A percentile compares a stretch with the other conserved stretches of the same genome.
phyloP scores from a whole-genome alignment of 2,888 invertebrate genomes.

The Nomada lathburiana region DNA sequence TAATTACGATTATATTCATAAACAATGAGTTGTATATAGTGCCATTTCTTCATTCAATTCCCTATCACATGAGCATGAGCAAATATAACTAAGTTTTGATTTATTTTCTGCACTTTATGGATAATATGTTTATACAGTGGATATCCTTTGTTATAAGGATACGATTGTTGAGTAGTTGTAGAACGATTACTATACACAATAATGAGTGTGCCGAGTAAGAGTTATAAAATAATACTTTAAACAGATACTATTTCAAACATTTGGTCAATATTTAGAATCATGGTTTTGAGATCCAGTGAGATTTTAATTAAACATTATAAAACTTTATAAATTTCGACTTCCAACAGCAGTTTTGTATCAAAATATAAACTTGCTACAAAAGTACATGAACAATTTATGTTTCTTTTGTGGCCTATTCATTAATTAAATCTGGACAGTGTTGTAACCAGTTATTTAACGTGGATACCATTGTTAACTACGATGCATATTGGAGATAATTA shows the following conservation, averaged over 20 bases:
- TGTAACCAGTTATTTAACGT: conserved; percentile 23
- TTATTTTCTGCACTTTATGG: conserved; percentile 65
- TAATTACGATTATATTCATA: conserved; percentile 58
- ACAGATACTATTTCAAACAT: conserved; percentile 41
- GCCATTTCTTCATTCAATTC: conserved; percentile 70
- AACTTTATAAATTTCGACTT: conserved; percentile 40
- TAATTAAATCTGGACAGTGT: conserved; percentile 24
- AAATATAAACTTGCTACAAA: conserved; percentile 52
- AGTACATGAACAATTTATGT: conserved; percentile 50
- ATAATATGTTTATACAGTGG: conserved; percentile 63
- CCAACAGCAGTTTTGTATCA: conserved; percentile 45
- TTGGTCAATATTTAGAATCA: conserved; percentile 51
- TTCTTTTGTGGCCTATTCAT: conserved; percentile 22
- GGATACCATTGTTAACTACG: conserved; percentile 39
- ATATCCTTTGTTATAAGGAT: conserved; percentile 51
- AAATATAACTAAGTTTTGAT: conserved; percentile 71
- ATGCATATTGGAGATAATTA: conserved; percentile 41
- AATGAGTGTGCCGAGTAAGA: conserved; percentile 43
- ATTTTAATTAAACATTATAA: conserved; percentile 35
- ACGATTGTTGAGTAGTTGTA: conserved; percentile 48
- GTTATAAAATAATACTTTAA: conserved; percentile 57
- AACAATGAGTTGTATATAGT: conserved; percentile 67
- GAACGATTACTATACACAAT: conserved; percentile 56
- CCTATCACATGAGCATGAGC: conserved; percentile 79
- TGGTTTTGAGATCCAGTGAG: conserved; percentile 20